Conservation (phyloP, 2,797 vertebrate species). For the Lates japonicus region DNA sequence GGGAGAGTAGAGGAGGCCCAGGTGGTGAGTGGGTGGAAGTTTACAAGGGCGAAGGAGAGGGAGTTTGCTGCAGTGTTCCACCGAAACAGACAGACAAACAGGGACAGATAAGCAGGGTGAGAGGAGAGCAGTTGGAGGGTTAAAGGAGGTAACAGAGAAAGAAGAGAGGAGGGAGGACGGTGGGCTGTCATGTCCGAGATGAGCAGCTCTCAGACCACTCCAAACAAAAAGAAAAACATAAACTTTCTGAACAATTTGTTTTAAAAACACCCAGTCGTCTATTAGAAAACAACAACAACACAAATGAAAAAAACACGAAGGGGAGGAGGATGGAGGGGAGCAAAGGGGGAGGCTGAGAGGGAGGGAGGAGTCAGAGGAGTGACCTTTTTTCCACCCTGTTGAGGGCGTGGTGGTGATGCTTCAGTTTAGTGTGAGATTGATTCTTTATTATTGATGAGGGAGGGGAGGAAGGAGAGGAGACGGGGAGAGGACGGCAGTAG, state of each 20-base stretch:
- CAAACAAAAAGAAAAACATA: conserved; percentile 50
- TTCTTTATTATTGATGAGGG: conserved; percentile 44
- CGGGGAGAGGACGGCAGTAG: conserved; percentile 39
- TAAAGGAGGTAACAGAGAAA: conserved; percentile 4
- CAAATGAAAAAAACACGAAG: conserved; percentile 51
- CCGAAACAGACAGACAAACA: conserved; percentile 73
- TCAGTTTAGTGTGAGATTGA: conserved; percentile 40
- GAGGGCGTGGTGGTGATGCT: conserved; percentile 35
- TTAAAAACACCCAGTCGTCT: conserved; percentile 68
- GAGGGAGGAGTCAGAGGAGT: conserved; percentile 6
- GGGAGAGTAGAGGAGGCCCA: conserved; percentile 7
- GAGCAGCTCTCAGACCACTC: conserved; percentile 77
- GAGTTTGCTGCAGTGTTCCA: conserved; percentile 77
- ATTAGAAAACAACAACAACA: conserved; percentile 74
- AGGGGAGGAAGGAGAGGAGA: conserved; percentile 4
- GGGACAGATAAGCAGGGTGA: conserved; percentile 60
- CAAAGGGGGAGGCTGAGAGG: neutral
- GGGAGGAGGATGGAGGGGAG: neutral
- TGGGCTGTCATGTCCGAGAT: conserved; percentile 82
- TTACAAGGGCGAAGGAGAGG: conserved; percentile 65
- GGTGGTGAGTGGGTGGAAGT: conserved; percentile 50
- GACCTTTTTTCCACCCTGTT: conserved; percentile 37
- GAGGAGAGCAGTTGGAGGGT: neutral
- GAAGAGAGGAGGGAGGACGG: conserved; percentile 41
- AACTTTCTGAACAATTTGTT: conserved; percentile 55